phyloP scores from a whole-genome alignment of 2,797 vertebrate genomes.

The Acrocephalus scirpaceus region DNA sequence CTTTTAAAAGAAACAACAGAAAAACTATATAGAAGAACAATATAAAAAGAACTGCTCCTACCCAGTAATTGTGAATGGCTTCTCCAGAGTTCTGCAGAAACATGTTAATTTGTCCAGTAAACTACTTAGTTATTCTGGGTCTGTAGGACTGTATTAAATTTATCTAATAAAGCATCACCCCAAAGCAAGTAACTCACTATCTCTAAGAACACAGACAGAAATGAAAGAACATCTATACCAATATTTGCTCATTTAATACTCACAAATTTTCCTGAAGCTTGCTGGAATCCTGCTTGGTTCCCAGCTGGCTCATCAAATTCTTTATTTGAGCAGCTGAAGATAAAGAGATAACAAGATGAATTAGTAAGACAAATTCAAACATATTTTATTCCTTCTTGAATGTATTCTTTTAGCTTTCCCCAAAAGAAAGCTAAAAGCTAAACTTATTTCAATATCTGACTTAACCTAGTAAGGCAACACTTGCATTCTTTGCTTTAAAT shows the following conservation, averaged over 20 bases:
- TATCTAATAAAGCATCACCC: background rate
- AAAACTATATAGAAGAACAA: background rate
- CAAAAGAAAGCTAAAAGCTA: background rate
- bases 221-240: background rate
- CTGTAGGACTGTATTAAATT: background rate
- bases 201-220: background rate
- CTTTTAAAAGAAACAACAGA: background rate
- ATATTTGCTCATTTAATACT: slow-evolving; percentile 61
- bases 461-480: background rate
- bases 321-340: slow-evolving; percentile 91
- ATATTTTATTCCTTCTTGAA: background rate
- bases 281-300: slow-evolving; percentile 90
- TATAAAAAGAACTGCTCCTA: background rate
- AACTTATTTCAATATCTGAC: background rate
- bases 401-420: background rate
- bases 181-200: background rate
- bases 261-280: slow-evolving; percentile 93
- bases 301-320: slow-evolving; percentile 92
- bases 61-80: background rate
- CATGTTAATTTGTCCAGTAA: background rate
- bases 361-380: background rate
- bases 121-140: background rate
- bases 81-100: background rate
- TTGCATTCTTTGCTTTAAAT: background rate
- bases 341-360: slow-evolving; percentile 20